These are phyloP conservation scores for Catocala sponsa DNA, from an alignment of 2,888 invertebrate genomes.

Conservation along the genomic window DNA sequence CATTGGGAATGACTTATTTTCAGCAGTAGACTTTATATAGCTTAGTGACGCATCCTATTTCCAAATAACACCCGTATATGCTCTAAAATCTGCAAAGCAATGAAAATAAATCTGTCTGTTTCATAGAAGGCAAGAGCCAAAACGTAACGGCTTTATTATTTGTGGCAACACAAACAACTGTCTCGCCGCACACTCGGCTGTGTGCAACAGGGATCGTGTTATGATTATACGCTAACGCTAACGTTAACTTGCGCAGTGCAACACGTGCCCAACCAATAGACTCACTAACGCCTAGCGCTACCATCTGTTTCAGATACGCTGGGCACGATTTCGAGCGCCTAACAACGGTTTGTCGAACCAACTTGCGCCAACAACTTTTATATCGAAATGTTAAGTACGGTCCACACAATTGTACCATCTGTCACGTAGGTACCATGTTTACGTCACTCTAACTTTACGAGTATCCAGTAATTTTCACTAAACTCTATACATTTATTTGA, in stretches of 20 bases:
- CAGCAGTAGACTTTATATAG: too few relatives aligned
- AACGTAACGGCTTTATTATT: constrained; percentile 27
- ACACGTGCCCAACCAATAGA: constrained; percentile 46
- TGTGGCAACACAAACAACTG: constrained; percentile 23
- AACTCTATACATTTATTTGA: constrained; percentile 27
- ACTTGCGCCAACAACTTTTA: constrained; percentile 43
- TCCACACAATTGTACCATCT: constrained; percentile 44
- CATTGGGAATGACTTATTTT: too few relatives aligned
- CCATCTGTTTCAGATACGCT: constrained; percentile 41
- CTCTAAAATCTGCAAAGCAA: background rate
- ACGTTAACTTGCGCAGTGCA: constrained; percentile 38
- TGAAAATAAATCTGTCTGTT: constrained; percentile 4
- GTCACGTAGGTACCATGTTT: constrained; percentile 40
- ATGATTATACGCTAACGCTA: constrained; percentile 32
- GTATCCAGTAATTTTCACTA: constrained; percentile 33
- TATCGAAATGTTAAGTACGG: constrained; percentile 53
- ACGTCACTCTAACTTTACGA: constrained; percentile 33
- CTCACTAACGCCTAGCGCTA: constrained; percentile 32
- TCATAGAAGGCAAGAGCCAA: constrained; percentile 6
- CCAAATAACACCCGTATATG: background rate
- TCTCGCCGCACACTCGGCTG: background rate
- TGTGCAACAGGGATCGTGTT: constrained; percentile 24
- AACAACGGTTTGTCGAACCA: constrained; percentile 38
- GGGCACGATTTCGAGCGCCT: background rate
- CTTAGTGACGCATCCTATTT: background rate